Conservation (phyloP, 1,140 invertebrate species). For the Drosophila kepulauana region DNA sequence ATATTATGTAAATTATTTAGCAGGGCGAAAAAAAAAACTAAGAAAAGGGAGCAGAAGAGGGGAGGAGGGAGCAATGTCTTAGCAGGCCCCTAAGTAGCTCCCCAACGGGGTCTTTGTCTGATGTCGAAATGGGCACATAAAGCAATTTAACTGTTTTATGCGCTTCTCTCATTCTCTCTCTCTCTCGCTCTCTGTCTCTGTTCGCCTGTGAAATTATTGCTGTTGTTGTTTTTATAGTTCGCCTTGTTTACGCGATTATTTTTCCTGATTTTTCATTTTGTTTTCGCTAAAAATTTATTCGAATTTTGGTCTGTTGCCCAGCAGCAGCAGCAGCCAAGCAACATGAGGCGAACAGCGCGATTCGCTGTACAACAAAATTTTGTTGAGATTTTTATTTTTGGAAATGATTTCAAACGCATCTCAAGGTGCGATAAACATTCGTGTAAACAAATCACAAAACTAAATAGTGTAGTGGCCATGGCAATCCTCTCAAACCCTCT, state of each 20-base stretch:
- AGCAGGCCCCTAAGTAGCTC: constrained; percentile 53
- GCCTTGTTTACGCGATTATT: constrained; percentile 72
- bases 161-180: constrained; percentile 17
- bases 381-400: constrained; percentile 68
- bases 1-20: constrained; percentile 82
- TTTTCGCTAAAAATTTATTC: constrained; percentile 76
- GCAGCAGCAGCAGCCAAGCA: not conserved
- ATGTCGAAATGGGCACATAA: constrained; percentile 78
- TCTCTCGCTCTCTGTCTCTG: constrained; percentile 4
- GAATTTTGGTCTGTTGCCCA: constrained; percentile 28
- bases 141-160: constrained; percentile 82
- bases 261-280: constrained; percentile 50
- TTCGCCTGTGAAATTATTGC: constrained; percentile 65
- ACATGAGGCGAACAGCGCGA: constrained; percentile 6
- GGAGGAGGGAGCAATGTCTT: constrained; percentile 6
- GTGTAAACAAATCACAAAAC: constrained; percentile 75
- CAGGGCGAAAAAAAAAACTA: constrained; percentile 57
- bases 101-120: constrained; percentile 59
- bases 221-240: constrained; percentile 31
- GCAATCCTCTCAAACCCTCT: not conserved
- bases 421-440: constrained; percentile 79
- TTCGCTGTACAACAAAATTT: not conserved
- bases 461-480: constrained; percentile 16
- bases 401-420: constrained; percentile 82
- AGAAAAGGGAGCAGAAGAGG: not conserved